A percentile compares a stretch with the other conserved stretches of the same genome.
Evolutionary conservation across 2,888 invertebrate species (phyloP).

Genomic region (Epsilonema sp.): DNA sequence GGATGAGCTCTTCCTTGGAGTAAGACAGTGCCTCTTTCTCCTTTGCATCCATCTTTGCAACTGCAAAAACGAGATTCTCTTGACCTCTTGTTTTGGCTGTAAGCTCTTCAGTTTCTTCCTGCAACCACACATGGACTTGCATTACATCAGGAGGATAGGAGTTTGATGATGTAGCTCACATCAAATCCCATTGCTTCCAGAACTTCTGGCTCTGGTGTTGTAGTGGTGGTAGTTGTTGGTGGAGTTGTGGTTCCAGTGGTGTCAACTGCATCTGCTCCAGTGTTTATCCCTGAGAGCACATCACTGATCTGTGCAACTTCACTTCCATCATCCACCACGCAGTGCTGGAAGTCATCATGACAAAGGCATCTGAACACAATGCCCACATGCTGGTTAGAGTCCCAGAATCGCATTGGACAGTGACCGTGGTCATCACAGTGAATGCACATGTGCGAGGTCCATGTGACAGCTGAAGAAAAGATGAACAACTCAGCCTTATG

Average conservation of each 20-base stretch:
- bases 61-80: slow-evolving; percentile 26
- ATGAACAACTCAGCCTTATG: too few relatives aligned
- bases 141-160: too few relatives aligned
- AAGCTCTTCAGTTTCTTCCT: slow-evolving; percentile 25
- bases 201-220: slow-evolving; percentile 21
- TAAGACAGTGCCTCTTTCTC: slow-evolving; percentile 7
- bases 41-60: slow-evolving; percentile 18
- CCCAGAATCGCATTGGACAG: slow-evolving; percentile 23
- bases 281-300: too few relatives aligned
- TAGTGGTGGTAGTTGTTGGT: slow-evolving; percentile 23
- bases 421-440: slow-evolving; percentile 23
- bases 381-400: not conserved
- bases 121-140: too few relatives aligned
- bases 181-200: slow-evolving; percentile 20
- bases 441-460: slow-evolving; percentile 24
- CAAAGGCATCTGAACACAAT: slow-evolving; percentile 17
- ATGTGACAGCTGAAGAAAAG: slow-evolving; percentile 17
- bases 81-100: slow-evolving; percentile 22
- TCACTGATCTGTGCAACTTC: slow-evolving; percentile 9
- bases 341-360: slow-evolving; percentile 25
- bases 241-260: not conserved
- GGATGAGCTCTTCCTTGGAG: slow-evolving; percentile 20
- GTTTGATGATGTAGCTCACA: too few relatives aligned
- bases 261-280: too few relatives aligned
- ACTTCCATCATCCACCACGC: slow-evolving; percentile 21